Evolutionary conservation across 2,888 invertebrate species (phyloP).

Genomic region (Acleris holmiana): DNA sequence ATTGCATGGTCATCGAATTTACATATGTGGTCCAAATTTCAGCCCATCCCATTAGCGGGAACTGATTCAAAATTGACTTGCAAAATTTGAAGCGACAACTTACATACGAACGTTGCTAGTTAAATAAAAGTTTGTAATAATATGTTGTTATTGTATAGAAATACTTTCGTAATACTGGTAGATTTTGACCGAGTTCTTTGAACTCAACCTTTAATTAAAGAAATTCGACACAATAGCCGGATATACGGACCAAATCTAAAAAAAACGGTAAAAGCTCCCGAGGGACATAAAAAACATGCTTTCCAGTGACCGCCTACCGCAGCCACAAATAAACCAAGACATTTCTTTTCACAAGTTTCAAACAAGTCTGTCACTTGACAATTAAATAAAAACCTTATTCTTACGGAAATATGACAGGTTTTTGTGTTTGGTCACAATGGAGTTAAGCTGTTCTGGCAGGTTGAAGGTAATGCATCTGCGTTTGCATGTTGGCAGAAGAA

Average conservation of each 20-base stretch:
- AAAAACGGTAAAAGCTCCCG: slow-evolving; percentile 65
- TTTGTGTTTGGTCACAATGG: neutral
- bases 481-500: slow-evolving; percentile 73
- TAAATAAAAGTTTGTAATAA: no score
- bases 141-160: no score
- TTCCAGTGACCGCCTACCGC: slow-evolving; percentile 82
- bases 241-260: slow-evolving; percentile 74
- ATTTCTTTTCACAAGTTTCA: slow-evolving; percentile 10
- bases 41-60: no score
- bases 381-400: neutral
- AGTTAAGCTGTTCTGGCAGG: slow-evolving; percentile 9
- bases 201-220: slow-evolving; percentile 56
- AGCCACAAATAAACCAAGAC: slow-evolving; percentile 78
- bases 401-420: neutral
- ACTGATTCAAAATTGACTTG: no score
- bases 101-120: no score
- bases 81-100: no score
- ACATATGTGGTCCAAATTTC: no score
- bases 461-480: slow-evolving; percentile 50
- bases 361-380: slow-evolving; percentile 34
- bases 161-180: no score
- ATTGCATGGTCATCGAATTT: no score
- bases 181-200: slow-evolving; percentile 13
- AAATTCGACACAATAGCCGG: slow-evolving; percentile 73
- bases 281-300: slow-evolving; percentile 70